Evolutionary conservation across 2,113 vertebrate species (phyloP).

Genomic region (Cettia cetti): DNA sequence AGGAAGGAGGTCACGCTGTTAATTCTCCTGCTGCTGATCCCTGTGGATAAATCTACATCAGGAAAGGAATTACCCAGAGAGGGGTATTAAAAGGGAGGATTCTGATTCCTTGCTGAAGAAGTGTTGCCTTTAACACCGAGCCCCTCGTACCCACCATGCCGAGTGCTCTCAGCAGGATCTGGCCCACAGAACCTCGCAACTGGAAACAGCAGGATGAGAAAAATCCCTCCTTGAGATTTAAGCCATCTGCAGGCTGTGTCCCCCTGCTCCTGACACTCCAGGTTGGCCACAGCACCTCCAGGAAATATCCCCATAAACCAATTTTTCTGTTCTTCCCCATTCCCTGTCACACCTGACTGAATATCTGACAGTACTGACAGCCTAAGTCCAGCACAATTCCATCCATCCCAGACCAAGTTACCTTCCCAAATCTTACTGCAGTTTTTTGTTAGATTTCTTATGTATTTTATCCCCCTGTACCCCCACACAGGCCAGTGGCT

Average conservation of each 20-base stretch:
- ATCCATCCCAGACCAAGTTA: neutral
- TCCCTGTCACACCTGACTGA: neutral
- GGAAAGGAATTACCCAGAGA: neutral
- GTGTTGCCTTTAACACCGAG: neutral
- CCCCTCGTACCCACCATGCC: accelerated
- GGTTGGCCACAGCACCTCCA: neutral
- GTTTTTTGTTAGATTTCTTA: neutral
- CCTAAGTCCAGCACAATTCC: accelerated
- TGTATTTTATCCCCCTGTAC: neutral
- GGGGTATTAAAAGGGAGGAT: neutral
- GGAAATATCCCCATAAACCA: neutral
- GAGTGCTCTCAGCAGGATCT: neutral
- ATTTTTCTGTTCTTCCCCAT: neutral
- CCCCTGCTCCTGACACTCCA: accelerated
- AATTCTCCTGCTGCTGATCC: neutral
- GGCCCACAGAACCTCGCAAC: neutral
- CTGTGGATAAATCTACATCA: constrained; percentile 1
- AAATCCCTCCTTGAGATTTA: neutral
- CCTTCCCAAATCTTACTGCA: neutral
- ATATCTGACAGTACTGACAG: accelerated
- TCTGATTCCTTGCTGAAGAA: neutral
- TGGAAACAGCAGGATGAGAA: neutral
- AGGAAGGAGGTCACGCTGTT: constrained; percentile 18
- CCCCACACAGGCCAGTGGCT: neutral
- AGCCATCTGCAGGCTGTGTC: too few relatives aligned